Conservation (phyloP, 2,888 invertebrate genomes). For the Tiphia femorata region DNA sequence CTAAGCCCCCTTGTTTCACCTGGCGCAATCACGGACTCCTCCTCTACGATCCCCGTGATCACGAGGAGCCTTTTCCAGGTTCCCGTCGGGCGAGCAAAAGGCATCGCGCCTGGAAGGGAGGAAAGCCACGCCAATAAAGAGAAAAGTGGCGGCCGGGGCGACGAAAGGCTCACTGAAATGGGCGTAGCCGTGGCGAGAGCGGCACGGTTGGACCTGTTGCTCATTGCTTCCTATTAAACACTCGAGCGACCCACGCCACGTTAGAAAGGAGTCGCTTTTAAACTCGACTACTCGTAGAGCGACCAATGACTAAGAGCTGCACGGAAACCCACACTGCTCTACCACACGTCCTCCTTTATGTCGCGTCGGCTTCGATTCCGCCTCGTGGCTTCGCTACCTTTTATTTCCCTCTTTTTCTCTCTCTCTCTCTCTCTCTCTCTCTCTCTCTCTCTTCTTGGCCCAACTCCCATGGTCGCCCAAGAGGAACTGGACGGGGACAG, state of each 20-base stretch:
- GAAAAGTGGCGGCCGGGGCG: constrained; percentile 34
- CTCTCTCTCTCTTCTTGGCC: not conserved
- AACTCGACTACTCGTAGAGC: constrained; percentile 35
- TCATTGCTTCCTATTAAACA: constrained; percentile 60
- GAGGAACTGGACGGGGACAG: too few species aligned
- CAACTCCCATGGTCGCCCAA: not conserved
- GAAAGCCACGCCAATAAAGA: constrained; percentile 41
- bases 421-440: not conserved
- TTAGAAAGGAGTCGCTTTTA: constrained; percentile 48
- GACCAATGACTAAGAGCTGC: constrained; percentile 47
- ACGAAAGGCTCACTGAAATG: constrained; percentile 45
- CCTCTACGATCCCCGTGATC: too few species aligned
- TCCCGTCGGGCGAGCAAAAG: not conserved
- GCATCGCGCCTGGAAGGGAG: constrained; percentile 37
- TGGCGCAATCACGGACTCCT: too few species aligned
- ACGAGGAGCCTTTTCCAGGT: too few species aligned
- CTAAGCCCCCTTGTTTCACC: too few species aligned
- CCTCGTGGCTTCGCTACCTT: constrained; percentile 5
- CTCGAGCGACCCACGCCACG: constrained; percentile 49
- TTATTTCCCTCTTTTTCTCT: not conserved
- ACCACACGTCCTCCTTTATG: constrained; percentile 29
- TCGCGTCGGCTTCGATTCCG: constrained; percentile 17
- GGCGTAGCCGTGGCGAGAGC: constrained; percentile 52
- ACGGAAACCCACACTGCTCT: constrained; percentile 17
- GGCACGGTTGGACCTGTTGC: constrained; percentile 52